These are phyloP conservation scores for Ciconia maguari DNA, from an alignment of 2,113 vertebrate species.

Conservation along the genomic window DNA sequence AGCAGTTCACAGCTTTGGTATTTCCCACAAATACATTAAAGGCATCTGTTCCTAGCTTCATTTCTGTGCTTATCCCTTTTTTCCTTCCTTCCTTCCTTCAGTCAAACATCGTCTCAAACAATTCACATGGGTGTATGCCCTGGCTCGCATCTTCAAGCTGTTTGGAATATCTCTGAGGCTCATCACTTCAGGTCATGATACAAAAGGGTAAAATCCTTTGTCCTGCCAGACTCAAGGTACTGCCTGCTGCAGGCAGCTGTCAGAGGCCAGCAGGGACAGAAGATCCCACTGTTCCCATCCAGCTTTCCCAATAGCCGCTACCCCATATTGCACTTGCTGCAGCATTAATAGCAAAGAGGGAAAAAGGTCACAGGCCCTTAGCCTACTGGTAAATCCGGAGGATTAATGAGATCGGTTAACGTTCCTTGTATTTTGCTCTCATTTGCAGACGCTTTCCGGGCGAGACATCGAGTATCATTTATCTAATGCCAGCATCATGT, in stretches of 20 bases:
- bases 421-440: background rate
- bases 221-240: background rate
- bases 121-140: background rate
- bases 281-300: background rate
- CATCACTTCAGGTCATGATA: background rate
- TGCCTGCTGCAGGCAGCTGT: background rate
- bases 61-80: background rate
- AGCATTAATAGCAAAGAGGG: background rate
- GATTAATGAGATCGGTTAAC: background rate
- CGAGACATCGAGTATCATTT: constrained; percentile 90
- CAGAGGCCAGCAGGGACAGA: background rate
- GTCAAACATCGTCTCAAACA: background rate
- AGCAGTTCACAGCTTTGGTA: background rate
- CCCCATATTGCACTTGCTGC: background rate
- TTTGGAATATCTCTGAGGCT: background rate
- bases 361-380: background rate
- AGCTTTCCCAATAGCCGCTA: background rate
- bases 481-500: constrained; percentile 65
- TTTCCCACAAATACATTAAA: background rate
- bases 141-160: background rate
- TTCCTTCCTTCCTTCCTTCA: background rate
- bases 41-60: background rate
- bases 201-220: background rate
- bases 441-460: constrained; percentile 82
- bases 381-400: background rate